Base-by-base conservation (phyloP, 1,140 invertebrate genomes). In the Heliconius himera region DNA sequence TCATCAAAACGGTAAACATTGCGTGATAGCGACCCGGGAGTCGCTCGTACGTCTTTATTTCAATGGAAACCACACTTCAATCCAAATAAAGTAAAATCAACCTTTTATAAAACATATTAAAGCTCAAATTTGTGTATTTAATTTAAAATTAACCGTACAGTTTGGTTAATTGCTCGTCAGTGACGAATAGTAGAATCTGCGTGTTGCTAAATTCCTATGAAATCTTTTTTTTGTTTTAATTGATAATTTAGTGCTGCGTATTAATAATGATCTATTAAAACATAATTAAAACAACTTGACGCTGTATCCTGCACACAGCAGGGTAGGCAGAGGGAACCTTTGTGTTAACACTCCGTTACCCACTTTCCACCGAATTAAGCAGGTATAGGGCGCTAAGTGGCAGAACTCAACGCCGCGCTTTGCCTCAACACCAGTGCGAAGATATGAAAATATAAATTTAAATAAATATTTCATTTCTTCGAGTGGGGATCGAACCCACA, bases 151-250 rank as follows among this genome's bases (percentile, higher is more conserved):
- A 80, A 80, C 84, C 82, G 80, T 72, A 78, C 83, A 82, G 81
- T 73, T 82, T 72, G 86, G 76, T 89, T 91, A 93, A 93, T 91
- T 92, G 90, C 87, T 90, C 84, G 85, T 91, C 91, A 87, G 89
- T 90, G 90, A 91, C 89, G 89, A 91, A 90, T 88, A 87, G 41
- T 46, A 1, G 84, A 84, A 84, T 82, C 84, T 80, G 87, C 88
- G 90, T 90, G 89, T 83, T 91, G 90, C 89, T 85, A 91, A 92
- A 92, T 91, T 90, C 80, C 89, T 89, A 85, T 89, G 89, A 91
- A 33, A 33, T 33, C 29, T 29, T 90, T 84, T 91, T 88, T 87
- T 82, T 87, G 38, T 79, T 26, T 56, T 33, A 46, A 60, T 77
- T 86, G 81, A 84, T 88, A 88, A 79, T 82, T 54, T 77, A 74